Conservation (phyloP, 2,888 invertebrate species). For the Psylliodes chrysocephalus region DNA sequence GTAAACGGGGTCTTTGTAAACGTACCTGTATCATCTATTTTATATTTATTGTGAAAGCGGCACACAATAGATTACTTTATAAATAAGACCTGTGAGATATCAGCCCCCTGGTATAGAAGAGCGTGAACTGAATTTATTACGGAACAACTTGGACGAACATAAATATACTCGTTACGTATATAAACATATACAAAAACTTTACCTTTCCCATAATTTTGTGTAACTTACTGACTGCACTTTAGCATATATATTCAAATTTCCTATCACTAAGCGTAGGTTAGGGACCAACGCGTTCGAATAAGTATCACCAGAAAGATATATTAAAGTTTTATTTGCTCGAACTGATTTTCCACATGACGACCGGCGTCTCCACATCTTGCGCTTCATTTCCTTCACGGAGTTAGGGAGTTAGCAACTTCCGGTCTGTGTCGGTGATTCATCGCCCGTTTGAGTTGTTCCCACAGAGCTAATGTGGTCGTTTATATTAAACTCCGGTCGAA, state of each 20-base stretch:
- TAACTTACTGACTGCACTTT: conserved; percentile 28
- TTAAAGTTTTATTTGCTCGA: conserved; percentile 40
- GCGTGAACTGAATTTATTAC: too few species aligned
- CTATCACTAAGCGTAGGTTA: conserved; percentile 39
- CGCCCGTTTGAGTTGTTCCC: conserved; percentile 32
- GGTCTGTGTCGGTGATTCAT: conserved; percentile 38
- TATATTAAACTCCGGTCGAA: conserved; percentile 34
- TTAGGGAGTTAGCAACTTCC: conserved; percentile 42
- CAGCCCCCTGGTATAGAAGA: too few species aligned
- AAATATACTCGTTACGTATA: too few species aligned
- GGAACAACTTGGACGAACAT: too few species aligned
- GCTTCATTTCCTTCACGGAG: conserved; percentile 42
- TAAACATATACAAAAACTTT: too few species aligned
- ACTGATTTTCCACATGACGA: conserved; percentile 45
- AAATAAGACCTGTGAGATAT: too few species aligned
- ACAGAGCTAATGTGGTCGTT: conserved; percentile 33
- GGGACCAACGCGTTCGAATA: conserved; percentile 27
- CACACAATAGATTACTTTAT: too few species aligned
- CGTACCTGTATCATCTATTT: too few species aligned
- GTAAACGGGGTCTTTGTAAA: too few species aligned
- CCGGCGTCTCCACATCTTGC: conserved; percentile 39
- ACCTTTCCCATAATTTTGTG: conserved; percentile 16
- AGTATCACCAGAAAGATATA: conserved; percentile 42
- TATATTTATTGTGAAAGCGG: too few species aligned
- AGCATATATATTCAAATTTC: conserved; percentile 39